These are phyloP conservation scores for Anoura caudifer DNA, from an alignment of 2,113 vertebrate genomes.

Conservation along the genomic window DNA sequence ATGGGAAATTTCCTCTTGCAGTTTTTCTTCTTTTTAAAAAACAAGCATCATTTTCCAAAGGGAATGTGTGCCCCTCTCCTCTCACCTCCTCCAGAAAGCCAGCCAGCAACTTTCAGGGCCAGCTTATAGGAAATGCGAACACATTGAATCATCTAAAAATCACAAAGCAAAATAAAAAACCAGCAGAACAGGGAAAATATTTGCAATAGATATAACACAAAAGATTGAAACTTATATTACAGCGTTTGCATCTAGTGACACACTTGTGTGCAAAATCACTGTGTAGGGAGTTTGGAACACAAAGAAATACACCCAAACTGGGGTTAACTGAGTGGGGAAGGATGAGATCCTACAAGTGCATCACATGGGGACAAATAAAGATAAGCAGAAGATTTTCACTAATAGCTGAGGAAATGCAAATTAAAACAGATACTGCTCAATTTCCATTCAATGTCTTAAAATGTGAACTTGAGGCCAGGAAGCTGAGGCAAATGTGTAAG, in stretches of 20 bases:
- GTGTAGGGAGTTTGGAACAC: not conserved
- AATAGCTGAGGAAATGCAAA: not conserved
- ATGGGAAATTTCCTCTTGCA: not conserved
- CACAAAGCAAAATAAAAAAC: not conserved
- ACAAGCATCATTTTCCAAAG: not conserved
- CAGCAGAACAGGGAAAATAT: not conserved
- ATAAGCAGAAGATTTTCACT: not conserved
- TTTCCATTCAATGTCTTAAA: not conserved
- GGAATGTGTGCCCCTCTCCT: not conserved
- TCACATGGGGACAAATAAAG: not conserved
- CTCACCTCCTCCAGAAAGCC: not conserved
- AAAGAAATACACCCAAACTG: not conserved
- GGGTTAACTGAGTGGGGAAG: not conserved
- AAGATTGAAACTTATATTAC: not conserved
- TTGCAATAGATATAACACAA: not conserved
- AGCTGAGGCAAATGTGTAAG: no score
- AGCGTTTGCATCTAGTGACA: not conserved
- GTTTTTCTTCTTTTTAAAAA: not conserved
- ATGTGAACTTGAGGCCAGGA: not conserved
- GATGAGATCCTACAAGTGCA: accelerated
- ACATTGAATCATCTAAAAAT: no score
- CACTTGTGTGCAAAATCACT: not conserved
- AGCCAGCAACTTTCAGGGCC: not conserved
- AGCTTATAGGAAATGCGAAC: not conserved
- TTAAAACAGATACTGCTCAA: accelerated